A percentile compares a stretch with the other conserved stretches of the same genome.
phyloP scores from a whole-genome alignment of 2,113 vertebrate species.

The Gadus macrocephalus region DNA sequence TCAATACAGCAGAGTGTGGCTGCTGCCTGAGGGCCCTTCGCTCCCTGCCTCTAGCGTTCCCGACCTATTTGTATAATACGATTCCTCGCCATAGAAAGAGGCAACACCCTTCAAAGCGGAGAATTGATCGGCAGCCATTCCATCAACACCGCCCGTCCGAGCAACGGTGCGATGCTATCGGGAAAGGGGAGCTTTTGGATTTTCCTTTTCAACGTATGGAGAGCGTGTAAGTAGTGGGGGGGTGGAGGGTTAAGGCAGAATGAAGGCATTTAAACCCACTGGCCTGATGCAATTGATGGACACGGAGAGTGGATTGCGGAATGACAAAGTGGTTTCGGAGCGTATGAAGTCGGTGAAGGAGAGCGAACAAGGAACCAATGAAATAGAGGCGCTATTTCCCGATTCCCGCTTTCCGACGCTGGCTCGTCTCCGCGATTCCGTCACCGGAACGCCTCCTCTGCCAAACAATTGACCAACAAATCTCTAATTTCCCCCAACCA shows the following conservation, averaged over 20 bases:
- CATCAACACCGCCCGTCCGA: constrained; percentile 33
- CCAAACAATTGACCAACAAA: too few species aligned
- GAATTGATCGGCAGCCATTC: constrained; percentile 59
- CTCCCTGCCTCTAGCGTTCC: constrained; percentile 32
- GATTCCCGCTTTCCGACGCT: too few species aligned
- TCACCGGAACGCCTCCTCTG: too few species aligned
- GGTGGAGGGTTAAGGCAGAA: constrained; percentile 13
- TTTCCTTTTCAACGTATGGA: constrained; percentile 46
- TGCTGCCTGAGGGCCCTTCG: too few species aligned
- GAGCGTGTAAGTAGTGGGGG: constrained; percentile 8
- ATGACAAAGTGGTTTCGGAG: too few species aligned
- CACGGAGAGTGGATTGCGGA: constrained; percentile 39
- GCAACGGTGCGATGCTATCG: constrained; percentile 51
- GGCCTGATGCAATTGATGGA: constrained; percentile 65
- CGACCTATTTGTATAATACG: constrained; percentile 64
- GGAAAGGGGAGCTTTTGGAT: constrained; percentile 47
- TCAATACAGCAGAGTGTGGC: too few species aligned
- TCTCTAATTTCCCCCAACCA: too few species aligned
- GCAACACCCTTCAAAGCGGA: constrained; percentile 55
- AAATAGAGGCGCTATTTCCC: too few species aligned
- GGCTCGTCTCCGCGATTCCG: too few species aligned
- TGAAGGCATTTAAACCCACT: constrained; percentile 55
- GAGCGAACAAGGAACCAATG: too few species aligned
- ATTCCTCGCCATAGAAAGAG: constrained; percentile 47
- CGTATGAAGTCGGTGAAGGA: too few species aligned